phyloP scores from a whole-genome alignment of 1,140 invertebrate genomes.

The Papilio machaon region DNA sequence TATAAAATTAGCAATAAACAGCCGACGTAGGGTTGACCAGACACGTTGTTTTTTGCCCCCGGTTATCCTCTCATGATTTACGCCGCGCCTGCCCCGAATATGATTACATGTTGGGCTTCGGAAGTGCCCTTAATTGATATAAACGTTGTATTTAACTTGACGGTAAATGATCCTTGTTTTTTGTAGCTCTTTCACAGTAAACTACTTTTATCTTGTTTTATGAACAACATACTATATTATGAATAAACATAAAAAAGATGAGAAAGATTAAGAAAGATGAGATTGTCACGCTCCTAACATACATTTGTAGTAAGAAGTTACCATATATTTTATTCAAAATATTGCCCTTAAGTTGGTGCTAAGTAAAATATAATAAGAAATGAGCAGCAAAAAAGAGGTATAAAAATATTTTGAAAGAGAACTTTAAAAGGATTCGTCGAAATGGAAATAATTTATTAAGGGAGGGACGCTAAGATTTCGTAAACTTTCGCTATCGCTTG shows the following conservation, averaged over 20 bases:
- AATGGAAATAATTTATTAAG: slow-evolving; percentile 37
- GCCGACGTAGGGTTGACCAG: slow-evolving; percentile 49
- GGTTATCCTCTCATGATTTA: slow-evolving; percentile 75
- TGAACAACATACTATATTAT: neutral
- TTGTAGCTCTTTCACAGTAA: neutral
- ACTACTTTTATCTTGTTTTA: neutral
- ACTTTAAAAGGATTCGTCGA: slow-evolving; percentile 16
- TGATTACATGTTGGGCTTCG: slow-evolving; percentile 75
- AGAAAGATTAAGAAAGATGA: too few species aligned
- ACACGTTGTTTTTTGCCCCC: slow-evolving; percentile 71
- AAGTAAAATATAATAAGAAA: neutral
- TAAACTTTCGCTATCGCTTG: slow-evolving; percentile 23
- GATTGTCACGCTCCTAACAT: too few species aligned
- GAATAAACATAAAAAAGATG: neutral
- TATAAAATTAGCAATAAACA: slow-evolving; percentile 40
- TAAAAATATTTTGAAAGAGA: slow-evolving; percentile 1
- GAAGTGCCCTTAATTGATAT: slow-evolving; percentile 78
- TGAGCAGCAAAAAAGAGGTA: slow-evolving; percentile 18
- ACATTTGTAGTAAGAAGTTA: too few species aligned
- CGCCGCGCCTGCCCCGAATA: slow-evolving; percentile 74
- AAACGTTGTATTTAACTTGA: slow-evolving; percentile 74
- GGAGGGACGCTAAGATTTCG: slow-evolving; percentile 14
- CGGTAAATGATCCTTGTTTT: slow-evolving; percentile 50
- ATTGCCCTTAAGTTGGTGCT: neutral
- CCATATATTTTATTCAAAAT: too few species aligned